A percentile compares a stretch with the other conserved stretches of the same genome.
Conservation (phyloP, 2,888 invertebrate species). For the Idaea aversata region DNA sequence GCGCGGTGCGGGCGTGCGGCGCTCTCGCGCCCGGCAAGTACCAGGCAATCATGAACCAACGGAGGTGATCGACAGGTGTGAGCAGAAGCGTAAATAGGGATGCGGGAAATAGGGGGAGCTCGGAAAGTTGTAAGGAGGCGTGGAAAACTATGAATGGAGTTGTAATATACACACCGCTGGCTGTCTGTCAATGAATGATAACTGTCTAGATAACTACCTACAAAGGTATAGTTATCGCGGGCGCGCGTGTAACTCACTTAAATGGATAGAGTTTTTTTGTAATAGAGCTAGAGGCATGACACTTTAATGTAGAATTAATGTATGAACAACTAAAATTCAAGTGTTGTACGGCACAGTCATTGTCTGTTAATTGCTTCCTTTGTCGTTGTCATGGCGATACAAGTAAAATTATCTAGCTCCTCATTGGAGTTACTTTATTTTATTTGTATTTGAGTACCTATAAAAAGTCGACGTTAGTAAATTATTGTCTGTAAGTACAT, state of each 20-base stretch:
- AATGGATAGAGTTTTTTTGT: neutral
- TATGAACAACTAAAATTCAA: slow-evolving; percentile 13
- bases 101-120: slow-evolving; percentile 5
- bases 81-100: neutral
- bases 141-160: slow-evolving; percentile 3
- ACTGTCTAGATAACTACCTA: neutral
- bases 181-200: neutral
- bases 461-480: no score
- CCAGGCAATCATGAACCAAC: slow-evolving; percentile 53
- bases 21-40: slow-evolving; percentile 70
- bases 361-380: slow-evolving; percentile 25
- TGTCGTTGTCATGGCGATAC: slow-evolving; percentile 14
- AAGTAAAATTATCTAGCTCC: neutral
- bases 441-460: neutral
- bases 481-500: no score
- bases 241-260: neutral
- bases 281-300: neutral
- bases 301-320: slow-evolving; percentile 19
- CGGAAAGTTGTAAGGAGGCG: slow-evolving; percentile 5
- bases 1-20: slow-evolving; percentile 76
- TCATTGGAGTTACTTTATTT: neutral
- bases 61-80: slow-evolving; percentile 17
- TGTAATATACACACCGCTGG: neutral
- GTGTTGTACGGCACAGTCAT: slow-evolving; percentile 12
- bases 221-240: neutral